Conservation (phyloP, 2,797 vertebrate genomes). For the Danio albolineatus region DNA sequence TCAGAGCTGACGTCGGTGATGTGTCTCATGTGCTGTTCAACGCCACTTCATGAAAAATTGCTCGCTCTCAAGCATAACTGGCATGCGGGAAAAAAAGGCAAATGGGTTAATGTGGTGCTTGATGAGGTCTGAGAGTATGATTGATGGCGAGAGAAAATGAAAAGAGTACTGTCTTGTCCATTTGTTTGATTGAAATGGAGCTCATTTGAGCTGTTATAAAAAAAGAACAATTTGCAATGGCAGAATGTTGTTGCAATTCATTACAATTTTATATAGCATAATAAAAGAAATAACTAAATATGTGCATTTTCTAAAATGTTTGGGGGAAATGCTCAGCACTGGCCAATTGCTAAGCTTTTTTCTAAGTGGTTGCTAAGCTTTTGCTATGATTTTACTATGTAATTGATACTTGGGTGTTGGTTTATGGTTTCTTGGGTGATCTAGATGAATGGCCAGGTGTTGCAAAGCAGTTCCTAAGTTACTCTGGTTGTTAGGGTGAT, state of each 20-base stretch:
- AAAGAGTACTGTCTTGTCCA: conserved; percentile 4
- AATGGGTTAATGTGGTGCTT: conserved; percentile 34
- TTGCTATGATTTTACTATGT: too few relatives aligned
- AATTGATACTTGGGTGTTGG: too few relatives aligned
- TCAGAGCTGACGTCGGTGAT: conserved; percentile 31
- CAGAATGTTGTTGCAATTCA: background rate
- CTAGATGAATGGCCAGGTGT: too few relatives aligned
- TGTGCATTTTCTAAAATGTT: too few relatives aligned
- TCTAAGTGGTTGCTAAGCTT: too few relatives aligned
- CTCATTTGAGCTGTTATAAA: background rate
- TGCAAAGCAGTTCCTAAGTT: too few relatives aligned
- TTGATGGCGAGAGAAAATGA: conserved; percentile 2
- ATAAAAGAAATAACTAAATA: too few relatives aligned
- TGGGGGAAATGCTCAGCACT: too few relatives aligned
- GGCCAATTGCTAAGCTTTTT: too few relatives aligned
- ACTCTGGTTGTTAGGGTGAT: too few relatives aligned
- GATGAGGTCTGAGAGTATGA: conserved; percentile 32
- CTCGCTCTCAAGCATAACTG: conserved; percentile 3
- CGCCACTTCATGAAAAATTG: conserved; percentile 19
- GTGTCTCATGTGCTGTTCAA: background rate
- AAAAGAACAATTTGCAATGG: background rate
- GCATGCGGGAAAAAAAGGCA: conserved; percentile 3
- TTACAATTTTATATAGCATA: background rate
- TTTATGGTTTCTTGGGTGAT: too few relatives aligned
- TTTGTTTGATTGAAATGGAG: conserved; percentile 10